These are phyloP conservation scores for Meandrina meandrites DNA, from an alignment of 92 coral and sea anemone species.

Conservation along the genomic window DNA sequence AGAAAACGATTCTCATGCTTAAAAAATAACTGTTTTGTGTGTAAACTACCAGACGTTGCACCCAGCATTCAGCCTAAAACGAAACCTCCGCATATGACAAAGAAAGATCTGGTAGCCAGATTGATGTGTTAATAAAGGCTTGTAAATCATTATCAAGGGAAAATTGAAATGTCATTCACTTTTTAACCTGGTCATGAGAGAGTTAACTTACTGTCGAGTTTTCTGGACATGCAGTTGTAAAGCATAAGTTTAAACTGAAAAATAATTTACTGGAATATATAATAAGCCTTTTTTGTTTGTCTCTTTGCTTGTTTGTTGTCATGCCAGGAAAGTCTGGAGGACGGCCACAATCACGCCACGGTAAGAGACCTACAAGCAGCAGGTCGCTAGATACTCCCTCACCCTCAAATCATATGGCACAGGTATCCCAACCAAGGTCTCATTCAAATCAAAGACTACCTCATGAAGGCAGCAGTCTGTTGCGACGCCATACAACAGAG, in stretches of 20 bases:
- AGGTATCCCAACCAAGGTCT: conserved; percentile 12
- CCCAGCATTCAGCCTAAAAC: too few relatives aligned
- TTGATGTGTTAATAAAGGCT: too few relatives aligned
- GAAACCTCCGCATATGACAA: too few relatives aligned
- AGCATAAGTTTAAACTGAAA: too few relatives aligned
- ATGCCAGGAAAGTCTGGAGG: conserved; percentile 10
- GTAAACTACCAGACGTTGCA: too few relatives aligned
- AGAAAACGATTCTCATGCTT: too few relatives aligned
- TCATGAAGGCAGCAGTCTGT: conserved; percentile 11
- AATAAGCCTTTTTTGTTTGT: not conserved
- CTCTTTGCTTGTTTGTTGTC: not conserved
- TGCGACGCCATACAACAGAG: conserved; percentile 46
- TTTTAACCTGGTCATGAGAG: too few relatives aligned
- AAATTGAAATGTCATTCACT: too few relatives aligned
- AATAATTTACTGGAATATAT: not conserved
- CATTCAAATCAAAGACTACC: conserved; percentile 11
- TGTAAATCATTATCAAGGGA: too few relatives aligned
- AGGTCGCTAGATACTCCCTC: conserved; percentile 24
- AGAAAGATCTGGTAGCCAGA: too few relatives aligned
- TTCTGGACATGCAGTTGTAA: not conserved
- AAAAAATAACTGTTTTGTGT: too few relatives aligned
- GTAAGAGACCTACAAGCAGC: conserved; percentile 49
- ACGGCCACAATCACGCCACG: conserved; percentile 14
- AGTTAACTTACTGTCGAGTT: too few relatives aligned
- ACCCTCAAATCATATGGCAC: not conserved